Evolutionary conservation across 2,797 vertebrate species (phyloP).

Genomic region (Poeciliopsis paucimaculata): DNA sequence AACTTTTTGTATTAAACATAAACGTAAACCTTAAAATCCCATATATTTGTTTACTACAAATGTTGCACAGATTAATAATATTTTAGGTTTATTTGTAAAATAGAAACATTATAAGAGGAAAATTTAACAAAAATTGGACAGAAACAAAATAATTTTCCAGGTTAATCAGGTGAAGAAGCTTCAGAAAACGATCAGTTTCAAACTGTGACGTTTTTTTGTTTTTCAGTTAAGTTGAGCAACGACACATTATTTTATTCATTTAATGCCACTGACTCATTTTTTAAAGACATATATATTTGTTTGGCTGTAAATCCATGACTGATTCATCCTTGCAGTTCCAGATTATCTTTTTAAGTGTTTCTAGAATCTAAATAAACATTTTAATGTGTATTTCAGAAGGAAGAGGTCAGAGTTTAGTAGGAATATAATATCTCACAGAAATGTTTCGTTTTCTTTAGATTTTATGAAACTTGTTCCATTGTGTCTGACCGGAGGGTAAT

Average conservation of each 20-base stretch:
- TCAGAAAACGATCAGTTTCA: neutral
- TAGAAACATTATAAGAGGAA: no score
- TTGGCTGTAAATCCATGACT: no score
- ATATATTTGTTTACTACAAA: no score
- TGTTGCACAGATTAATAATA: neutral
- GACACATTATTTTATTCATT: neutral
- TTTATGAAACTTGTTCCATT: neutral
- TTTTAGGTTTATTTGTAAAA: neutral
- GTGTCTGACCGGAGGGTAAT: neutral
- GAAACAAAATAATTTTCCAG: no score
- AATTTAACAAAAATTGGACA: no score
- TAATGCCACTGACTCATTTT: neutral
- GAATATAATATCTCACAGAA: neutral
- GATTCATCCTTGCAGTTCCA: no score
- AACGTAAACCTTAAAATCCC: no score
- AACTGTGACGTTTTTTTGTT: no score
- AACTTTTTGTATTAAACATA: neutral
- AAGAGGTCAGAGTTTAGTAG: neutral
- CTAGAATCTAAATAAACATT: neutral
- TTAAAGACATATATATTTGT: no score
- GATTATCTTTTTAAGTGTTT: neutral
- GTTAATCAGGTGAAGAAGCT: no score
- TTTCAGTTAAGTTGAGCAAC: no score
- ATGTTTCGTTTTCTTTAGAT: neutral
- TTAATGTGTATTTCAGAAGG: neutral